phyloP scores from a whole-genome alignment of 2,888 invertebrate genomes.

The Plagiodera versicolora region DNA sequence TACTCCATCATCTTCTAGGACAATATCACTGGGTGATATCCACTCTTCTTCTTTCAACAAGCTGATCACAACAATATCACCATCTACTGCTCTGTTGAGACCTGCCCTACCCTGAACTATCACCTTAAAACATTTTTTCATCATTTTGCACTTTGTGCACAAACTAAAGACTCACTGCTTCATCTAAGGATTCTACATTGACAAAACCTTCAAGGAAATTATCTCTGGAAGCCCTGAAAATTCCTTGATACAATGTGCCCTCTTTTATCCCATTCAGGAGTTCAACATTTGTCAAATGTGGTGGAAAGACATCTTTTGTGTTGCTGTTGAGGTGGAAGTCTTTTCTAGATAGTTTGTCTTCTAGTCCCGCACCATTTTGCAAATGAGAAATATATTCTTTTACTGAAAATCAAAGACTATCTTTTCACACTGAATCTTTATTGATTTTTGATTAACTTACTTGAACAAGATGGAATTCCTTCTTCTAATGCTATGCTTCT shows the following conservation, averaged over 20 bases:
- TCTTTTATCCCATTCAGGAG: slow-evolving; percentile 79
- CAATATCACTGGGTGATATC: slow-evolving; percentile 86
- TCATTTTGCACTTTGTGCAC: too few species aligned
- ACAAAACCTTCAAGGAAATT: slow-evolving; percentile 93
- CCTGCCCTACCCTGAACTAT: slow-evolving; percentile 82
- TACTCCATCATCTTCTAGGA: slow-evolving; percentile 74
- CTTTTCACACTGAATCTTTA: background rate
- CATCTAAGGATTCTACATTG: slow-evolving; percentile 76
- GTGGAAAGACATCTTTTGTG: slow-evolving; percentile 75
- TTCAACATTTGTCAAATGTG: slow-evolving; percentile 77
- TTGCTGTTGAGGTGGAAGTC: slow-evolving; percentile 63
- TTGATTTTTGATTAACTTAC: slow-evolving; percentile 54
- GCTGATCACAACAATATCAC: slow-evolving; percentile 90
- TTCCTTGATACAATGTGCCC: slow-evolving; percentile 77
- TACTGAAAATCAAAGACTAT: slow-evolving; percentile 55
- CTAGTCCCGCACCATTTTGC: slow-evolving; percentile 64
- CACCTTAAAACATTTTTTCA: slow-evolving; percentile 59
- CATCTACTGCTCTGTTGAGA: slow-evolving; percentile 92
- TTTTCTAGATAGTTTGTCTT: slow-evolving; percentile 79
- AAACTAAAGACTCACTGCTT: slow-evolving; percentile 69
- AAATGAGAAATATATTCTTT: slow-evolving; percentile 78
- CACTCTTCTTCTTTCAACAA: slow-evolving; percentile 87
- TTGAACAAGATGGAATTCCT: slow-evolving; percentile 70
- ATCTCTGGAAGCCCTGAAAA: slow-evolving; percentile 83
- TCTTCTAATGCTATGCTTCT: slow-evolving; percentile 70